Base-by-base conservation (phyloP, 1,140 invertebrate genomes). In the Eriosoma lanigerum region DNA sequence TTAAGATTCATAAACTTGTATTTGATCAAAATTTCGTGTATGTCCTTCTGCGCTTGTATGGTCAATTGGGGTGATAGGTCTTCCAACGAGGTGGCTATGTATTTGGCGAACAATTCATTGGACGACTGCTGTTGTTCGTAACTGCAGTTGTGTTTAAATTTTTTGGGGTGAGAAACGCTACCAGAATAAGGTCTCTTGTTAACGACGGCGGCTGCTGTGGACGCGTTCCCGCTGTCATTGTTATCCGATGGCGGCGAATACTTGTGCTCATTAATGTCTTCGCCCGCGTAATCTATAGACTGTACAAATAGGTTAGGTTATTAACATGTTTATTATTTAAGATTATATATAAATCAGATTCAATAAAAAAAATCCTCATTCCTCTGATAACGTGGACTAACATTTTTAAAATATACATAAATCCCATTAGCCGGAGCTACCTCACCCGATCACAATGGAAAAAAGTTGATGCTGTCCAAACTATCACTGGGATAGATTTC, bases 11-110 rank as follows among this genome's bases (percentile, higher is more conserved):
- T 24, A 6, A 68, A 9, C 13, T 68, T 68, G 64, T 68, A 68
- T 32, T 68, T 68, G 38, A 68, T n/a, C n/a, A 68, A n/a, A n/a
- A 68, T 38, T 32, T 68, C 64, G 38, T 68, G 64, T 1, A 68
- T 19, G n/a, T 68, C 64, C 6, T 68, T 68, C 6, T 68, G 64
- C 0, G 64, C 64, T 4, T 3, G 21, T 19, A 68, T 13, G 5
- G 64, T n/a, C 38, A 68, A 13, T 21, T 32, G 19, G 3, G 64
- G 64, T 4, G 32, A 38, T 10, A 68, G 38, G 3, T n/a, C 13
- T 19, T 68, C 64, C 64, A 68, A 10, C 4, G 64, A 68, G 9
- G 64, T 68, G 38, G 38, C 38, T 3, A 68, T 68, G 64, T 68
- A 68, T 10, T 21, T 68, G 64, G 64, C n/a, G 38, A 68, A 68